Base-by-base conservation (phyloP, 2,113 vertebrate genomes). In the Malurus elegans region DNA sequence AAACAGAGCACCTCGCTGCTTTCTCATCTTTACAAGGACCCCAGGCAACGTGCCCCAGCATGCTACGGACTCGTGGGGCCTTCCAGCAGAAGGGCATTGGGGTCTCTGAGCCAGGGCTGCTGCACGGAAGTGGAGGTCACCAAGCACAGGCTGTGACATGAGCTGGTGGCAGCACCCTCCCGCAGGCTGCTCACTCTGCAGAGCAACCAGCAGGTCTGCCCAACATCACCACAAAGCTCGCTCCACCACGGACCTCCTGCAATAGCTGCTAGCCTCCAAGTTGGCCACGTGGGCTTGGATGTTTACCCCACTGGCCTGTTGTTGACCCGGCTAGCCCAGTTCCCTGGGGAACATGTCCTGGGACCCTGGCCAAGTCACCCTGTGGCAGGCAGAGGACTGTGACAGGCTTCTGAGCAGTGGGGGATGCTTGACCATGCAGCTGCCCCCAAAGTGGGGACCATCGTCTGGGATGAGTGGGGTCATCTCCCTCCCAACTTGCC, bases 61-160 rank as follows among this genome's bases (percentile, higher is more conserved):
- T 95, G 94, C 95, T 96, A 91, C 0, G 4, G 42, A 81, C 91
- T 95, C 57, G 6, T 79, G 89, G 92, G 95, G 93, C 83, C 91
- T 96, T 87, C 92, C 64, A 89, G 91, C 94, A 89, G 95, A 94
- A 97, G 95, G 93, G 70, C 66, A 11, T 14, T 40, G 80, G 74
- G 85, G 73, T 96, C 80, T 96, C 76, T 56, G 95, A 69, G 83
- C 73, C 94, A 93, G 86, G 91, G 91, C 95, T 95, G 91, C 80
- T 87, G 94, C 57, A 31, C 0, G 14, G 76, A 84, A 78, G n/a
- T 1, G 26, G 92, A 93, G 80, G 86, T 69, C 86, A 95, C 94
- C 94, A 45, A 88, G 67, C 31, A 51, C 91, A 94, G 86, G 70
- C 84, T 84, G 83, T 78, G 86, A 91, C 65, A 50, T 5, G 61